phyloP scores from a whole-genome alignment of 1,140 invertebrate species.

The Heliconius himera region DNA sequence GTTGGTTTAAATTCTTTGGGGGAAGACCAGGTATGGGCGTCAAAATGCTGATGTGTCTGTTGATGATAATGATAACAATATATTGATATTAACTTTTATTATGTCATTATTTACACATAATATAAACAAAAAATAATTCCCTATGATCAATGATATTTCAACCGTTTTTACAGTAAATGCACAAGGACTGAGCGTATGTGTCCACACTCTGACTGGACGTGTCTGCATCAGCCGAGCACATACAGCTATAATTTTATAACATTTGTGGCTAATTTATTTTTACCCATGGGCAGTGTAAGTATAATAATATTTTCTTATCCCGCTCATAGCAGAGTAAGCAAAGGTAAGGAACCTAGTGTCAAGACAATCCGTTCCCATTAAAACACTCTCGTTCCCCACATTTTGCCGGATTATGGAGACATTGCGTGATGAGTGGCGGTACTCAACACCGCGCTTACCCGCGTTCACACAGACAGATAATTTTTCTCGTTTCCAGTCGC shows the following conservation, averaged over 20 bases:
- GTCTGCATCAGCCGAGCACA: conserved; percentile 89
- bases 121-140: background rate
- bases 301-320: background rate
- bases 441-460: too few relatives aligned
- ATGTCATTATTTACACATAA: background rate
- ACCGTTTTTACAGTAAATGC: conserved; percentile 86
- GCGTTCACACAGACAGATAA: too few relatives aligned
- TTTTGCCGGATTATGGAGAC: background rate
- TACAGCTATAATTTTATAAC: conserved; percentile 96
- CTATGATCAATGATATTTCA: background rate
- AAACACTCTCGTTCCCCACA: too few relatives aligned
- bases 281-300: conserved; percentile 84
- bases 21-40: too few relatives aligned
- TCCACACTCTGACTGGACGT: conserved; percentile 85
- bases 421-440: background rate
- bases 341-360: too few relatives aligned
- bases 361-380: too few relatives aligned
- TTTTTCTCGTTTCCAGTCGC: background rate
- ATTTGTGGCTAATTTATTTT: conserved; percentile 91
- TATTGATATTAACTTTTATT: background rate
- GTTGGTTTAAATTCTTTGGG: too few relatives aligned
- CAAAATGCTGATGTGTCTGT: too few relatives aligned
- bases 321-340: too few relatives aligned
- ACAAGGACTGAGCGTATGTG: conserved; percentile 87
- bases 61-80: too few relatives aligned